Evolutionary conservation across 2,797 vertebrate species (phyloP), one percentile per base, ranked within the genome.

Genomic region (Coranthus polyacanthus): DNA sequence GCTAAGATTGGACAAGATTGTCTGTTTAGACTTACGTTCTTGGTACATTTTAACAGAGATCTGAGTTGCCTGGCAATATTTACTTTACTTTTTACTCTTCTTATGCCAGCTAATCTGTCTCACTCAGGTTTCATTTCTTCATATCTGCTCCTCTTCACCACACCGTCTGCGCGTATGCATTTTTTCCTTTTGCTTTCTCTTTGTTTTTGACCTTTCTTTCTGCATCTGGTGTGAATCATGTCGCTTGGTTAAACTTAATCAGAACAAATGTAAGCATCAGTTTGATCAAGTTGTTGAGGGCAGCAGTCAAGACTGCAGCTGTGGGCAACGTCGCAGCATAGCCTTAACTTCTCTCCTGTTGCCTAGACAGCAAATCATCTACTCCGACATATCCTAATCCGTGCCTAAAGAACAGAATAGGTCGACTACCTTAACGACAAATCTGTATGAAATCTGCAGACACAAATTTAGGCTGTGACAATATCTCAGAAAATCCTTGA

Each of bases 211-310:
- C 17, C 17, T 76, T 50, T 82, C 60, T 52, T 64, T 67, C 43
- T 65, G 46, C 45, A 73, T 78, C 84, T 75, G 49, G 75, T 87
- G 74, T 86, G 82, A 93, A 74, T 90, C 86, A 86, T 73, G 68
- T 72, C 79, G 60, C 86, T 86, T 89, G 75, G 91, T 89, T 82
- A 88, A 89, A 89, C 74, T 72, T 75, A 82, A 82, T 84, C 85
- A 82, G 61, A 84, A 83, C 80, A 81, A 83, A 72, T 79, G 69
- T 87, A 88, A 87, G 85, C 89, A 87, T 58, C 81, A 68, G 75
- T 74, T 91, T 88, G 89, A 87, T 89, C 88, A 86, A 78, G 85
- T 47, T 82, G 85, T 89, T 89, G 57, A 91, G 78, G 80, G 77
- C 70, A 79, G 68, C 47, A 85, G 86, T 89, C 84, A 85, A 87